These are phyloP conservation scores for Luperina testacea DNA, from an alignment of 2,888 invertebrate species.

Conservation along the genomic window DNA sequence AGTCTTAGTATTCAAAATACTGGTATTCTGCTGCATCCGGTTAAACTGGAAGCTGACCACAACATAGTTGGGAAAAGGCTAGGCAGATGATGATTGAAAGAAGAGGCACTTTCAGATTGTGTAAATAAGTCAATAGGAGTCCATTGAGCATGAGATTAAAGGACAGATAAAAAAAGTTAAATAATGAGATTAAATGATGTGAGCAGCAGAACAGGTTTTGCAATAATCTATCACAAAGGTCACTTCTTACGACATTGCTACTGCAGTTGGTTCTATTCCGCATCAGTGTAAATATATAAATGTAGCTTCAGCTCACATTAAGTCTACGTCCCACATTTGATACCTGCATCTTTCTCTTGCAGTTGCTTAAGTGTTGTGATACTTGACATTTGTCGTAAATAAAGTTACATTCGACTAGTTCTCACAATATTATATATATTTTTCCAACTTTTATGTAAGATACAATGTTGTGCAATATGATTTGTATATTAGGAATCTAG, in stretches of 20 bases:
- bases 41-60: no score
- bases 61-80: no score
- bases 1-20: no score
- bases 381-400: constrained; percentile 48
- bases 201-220: background rate
- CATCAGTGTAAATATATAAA: background rate
- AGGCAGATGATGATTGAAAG: no score
- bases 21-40: no score
- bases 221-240: constrained; percentile 16
- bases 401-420: constrained; percentile 39
- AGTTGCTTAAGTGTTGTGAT: constrained; percentile 18
- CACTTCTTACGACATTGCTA: constrained; percentile 3
- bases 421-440: constrained; percentile 24
- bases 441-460: constrained; percentile 22
- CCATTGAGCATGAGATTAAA: no score
- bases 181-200: background rate
- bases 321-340: constrained; percentile 30
- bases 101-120: no score
- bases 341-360: constrained; percentile 19
- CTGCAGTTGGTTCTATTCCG: background rate
- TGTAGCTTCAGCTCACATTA: constrained; percentile 5
- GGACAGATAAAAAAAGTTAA: no score
- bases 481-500: constrained; percentile 5
- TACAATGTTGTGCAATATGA: constrained; percentile 31
- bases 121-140: no score